Evolutionary conservation across 1,140 invertebrate genomes (phyloP).

Genomic region (Archegozetes longisetosus): DNA sequence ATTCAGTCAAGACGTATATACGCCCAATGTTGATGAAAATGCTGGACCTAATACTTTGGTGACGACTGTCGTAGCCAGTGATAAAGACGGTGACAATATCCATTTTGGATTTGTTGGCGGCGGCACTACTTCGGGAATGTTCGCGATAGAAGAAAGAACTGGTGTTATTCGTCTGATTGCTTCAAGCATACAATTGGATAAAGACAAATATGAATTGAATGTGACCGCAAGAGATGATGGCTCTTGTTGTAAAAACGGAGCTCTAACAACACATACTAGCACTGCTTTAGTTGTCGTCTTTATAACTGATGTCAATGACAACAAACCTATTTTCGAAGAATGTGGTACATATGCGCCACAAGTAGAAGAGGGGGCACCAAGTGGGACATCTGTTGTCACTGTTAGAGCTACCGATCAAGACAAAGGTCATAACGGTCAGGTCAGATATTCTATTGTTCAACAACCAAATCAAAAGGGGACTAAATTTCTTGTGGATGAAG

Average conservation of each 20-base stretch:
- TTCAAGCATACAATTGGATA: constrained; percentile 61
- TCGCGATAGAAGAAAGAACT: constrained; percentile 86
- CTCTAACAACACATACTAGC: constrained; percentile 66
- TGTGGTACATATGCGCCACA: constrained; percentile 79
- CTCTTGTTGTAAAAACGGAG: constrained; percentile 71
- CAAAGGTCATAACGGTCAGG: constrained; percentile 69
- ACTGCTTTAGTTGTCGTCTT: constrained; percentile 92
- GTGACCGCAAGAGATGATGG: constrained; percentile 87
- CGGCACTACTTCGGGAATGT: constrained; percentile 70
- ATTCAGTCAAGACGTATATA: constrained; percentile 89
- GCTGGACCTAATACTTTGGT: constrained; percentile 82
- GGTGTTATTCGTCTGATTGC: constrained; percentile 77
- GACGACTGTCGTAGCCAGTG: constrained; percentile 82
- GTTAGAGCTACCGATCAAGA: constrained; percentile 68
- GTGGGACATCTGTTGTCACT: constrained; percentile 70
- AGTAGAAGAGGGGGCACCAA: constrained; percentile 68
- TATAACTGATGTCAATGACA: constrained; percentile 89
- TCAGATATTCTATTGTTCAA: constrained; percentile 88
- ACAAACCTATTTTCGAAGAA: constrained; percentile 83
- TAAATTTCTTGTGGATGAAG: constrained; percentile 84
- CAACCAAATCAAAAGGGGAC: constrained; percentile 91
- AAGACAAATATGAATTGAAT: constrained; percentile 72
- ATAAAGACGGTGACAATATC: constrained; percentile 88
- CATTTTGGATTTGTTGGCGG: constrained; percentile 82
- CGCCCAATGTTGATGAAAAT: constrained; percentile 88